Evolutionary conservation across 2,113 vertebrate genomes (phyloP).

Genomic region (Oenanthe oenanthe): DNA sequence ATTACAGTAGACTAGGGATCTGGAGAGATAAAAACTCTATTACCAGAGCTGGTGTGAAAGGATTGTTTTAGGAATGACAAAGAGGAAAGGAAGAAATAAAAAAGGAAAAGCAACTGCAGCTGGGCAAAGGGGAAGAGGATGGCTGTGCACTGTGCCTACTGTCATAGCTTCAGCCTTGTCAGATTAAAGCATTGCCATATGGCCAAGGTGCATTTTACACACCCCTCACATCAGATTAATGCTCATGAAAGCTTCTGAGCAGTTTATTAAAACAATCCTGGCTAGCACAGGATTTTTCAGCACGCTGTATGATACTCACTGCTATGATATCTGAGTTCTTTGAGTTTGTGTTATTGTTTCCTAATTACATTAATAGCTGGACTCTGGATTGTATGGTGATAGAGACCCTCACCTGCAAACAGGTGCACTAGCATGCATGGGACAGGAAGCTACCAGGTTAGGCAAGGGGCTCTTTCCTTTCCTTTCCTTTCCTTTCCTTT

Average conservation of each 20-base stretch:
- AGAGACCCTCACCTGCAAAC: too few relatives aligned
- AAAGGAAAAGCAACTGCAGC: not conserved
- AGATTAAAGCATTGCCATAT: accelerated
- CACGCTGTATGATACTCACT: not conserved
- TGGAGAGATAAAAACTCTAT: not conserved
- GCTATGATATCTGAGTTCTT: not conserved
- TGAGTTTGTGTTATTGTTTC: not conserved
- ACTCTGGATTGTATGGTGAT: too few relatives aligned
- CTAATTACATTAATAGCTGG: not conserved
- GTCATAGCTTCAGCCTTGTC: not conserved
- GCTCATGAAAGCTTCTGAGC: conserved; percentile 19
- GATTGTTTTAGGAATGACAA: conserved; percentile 19
- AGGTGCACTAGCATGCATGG: too few relatives aligned
- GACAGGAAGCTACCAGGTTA: too few relatives aligned
- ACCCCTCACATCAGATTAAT: conserved; percentile 5
- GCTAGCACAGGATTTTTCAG: not conserved
- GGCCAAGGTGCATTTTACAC: not conserved
- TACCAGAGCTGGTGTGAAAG: not conserved
- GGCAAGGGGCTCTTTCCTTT: too few relatives aligned
- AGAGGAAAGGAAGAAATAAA: not conserved
- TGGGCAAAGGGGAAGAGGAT: not conserved
- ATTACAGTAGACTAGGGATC: not conserved
- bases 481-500: too few relatives aligned
- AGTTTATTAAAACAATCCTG: conserved; percentile 46
- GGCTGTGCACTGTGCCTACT: not conserved